Conservation (phyloP, 2,113 vertebrate species). For the Myiozetetes cayanensis region DNA sequence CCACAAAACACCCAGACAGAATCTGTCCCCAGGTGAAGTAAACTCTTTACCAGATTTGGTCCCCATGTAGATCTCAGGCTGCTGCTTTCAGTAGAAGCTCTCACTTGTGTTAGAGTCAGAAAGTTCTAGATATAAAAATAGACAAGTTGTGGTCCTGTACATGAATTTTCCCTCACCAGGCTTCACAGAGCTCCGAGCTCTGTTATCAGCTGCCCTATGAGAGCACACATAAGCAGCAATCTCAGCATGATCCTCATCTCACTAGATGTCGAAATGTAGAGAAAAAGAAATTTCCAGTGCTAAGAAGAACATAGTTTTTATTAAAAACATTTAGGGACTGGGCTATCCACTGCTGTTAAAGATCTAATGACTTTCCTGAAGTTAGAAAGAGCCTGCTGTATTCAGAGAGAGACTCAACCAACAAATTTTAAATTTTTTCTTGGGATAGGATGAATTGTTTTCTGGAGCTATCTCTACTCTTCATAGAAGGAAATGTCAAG, state of each 20-base stretch:
- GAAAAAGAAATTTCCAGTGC: not conserved
- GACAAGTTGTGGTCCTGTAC: rapidly evolving
- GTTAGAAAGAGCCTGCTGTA: not conserved
- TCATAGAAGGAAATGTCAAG: not conserved
- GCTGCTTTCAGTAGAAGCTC: not conserved
- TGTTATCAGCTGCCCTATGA: not conserved
- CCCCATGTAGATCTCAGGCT: not conserved
- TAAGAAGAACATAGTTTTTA: not conserved
- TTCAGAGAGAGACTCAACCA: not conserved
- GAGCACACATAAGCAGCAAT: not conserved
- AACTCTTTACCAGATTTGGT: not conserved
- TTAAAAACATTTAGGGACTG: not conserved
- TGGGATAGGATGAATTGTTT: not conserved
- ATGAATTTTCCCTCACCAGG: not conserved
- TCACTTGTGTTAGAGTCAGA: not conserved
- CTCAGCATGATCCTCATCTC: not conserved
- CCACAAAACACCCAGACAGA: constrained; percentile 46
- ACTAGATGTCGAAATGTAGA: not conserved
- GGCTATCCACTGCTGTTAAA: not conserved
- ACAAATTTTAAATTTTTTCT: not conserved
- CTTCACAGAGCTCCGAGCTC: not conserved
- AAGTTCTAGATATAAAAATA: not conserved
- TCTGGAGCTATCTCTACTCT: not conserved
- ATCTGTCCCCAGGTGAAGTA: constrained; percentile 13
- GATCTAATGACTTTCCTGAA: not conserved